phyloP scores from a whole-genome alignment of 2,113 vertebrate species.

The Clinocottus analis region DNA sequence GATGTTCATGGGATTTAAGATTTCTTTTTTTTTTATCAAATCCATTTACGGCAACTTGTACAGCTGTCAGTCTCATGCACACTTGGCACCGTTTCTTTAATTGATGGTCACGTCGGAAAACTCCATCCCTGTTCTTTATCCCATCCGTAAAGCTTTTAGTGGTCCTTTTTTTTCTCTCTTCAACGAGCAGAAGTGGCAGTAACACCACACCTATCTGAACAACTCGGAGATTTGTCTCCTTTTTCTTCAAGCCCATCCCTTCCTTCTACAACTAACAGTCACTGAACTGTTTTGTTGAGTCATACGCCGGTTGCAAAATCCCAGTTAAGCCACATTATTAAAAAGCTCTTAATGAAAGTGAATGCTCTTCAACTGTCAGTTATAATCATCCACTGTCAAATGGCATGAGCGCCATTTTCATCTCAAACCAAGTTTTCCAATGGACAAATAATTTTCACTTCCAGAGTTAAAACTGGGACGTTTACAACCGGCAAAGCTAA shows the following conservation, averaged over 20 bases:
- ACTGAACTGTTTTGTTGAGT: background rate
- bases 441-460: background rate
- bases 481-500: constrained; percentile 2
- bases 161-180: background rate
- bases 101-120: background rate
- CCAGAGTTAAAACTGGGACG: background rate
- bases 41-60: too few relatives aligned
- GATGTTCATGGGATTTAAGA: too few relatives aligned
- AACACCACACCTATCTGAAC: background rate
- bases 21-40: too few relatives aligned
- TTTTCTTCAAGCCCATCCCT: background rate
- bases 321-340: background rate
- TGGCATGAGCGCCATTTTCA: background rate
- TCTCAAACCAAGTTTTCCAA: background rate
- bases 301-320: background rate
- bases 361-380: background rate
- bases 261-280: background rate
- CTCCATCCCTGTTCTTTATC: background rate
- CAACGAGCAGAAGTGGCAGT: background rate
- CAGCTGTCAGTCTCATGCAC: background rate
- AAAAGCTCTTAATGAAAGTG: background rate
- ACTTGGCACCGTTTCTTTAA: background rate
- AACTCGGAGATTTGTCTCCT: background rate
- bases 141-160: background rate
- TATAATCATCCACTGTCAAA: background rate